Conservation (phyloP, 2,888 invertebrate species). For the Gari tellinella region DNA sequence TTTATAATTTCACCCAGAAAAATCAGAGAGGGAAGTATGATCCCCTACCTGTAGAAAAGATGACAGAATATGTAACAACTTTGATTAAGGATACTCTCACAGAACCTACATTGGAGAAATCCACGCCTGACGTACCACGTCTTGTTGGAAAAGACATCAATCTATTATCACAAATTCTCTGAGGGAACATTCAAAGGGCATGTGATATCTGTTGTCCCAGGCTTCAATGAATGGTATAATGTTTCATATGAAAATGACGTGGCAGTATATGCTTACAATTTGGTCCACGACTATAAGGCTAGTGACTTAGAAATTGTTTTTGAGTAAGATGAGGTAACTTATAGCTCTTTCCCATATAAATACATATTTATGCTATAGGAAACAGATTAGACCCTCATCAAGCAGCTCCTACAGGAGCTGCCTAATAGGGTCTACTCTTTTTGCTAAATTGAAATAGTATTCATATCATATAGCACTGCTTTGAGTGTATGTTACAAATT, state of each 20-base stretch:
- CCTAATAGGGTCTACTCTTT: too few species aligned
- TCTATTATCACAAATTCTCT: constrained; percentile 22
- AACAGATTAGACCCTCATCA: too few species aligned
- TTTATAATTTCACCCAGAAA: constrained; percentile 34
- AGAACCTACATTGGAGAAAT: neutral
- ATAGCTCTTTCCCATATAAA: too few species aligned
- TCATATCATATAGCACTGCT: too few species aligned
- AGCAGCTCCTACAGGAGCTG: too few species aligned
- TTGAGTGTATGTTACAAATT: too few species aligned
- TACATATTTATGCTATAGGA: too few species aligned
- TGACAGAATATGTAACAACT: constrained; percentile 21
- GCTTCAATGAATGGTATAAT: constrained; percentile 13
- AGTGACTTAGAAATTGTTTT: constrained; percentile 31
- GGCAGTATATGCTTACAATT: constrained; percentile 33
- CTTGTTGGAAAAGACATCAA: constrained; percentile 32
- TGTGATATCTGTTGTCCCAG: constrained; percentile 4
- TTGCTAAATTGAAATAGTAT: too few species aligned
- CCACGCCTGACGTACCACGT: constrained; percentile 9
- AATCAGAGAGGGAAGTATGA: constrained; percentile 24
- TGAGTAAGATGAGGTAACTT: too few species aligned
- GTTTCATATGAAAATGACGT: constrained; percentile 4
- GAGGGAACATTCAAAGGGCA: constrained; percentile 6
- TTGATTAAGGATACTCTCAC: constrained; percentile 4
- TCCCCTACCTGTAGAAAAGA: constrained; percentile 11
- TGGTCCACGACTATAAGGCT: constrained; percentile 20